Conservation (phyloP, 2,797 vertebrate genomes). For the Phalanger gymnotis region DNA sequence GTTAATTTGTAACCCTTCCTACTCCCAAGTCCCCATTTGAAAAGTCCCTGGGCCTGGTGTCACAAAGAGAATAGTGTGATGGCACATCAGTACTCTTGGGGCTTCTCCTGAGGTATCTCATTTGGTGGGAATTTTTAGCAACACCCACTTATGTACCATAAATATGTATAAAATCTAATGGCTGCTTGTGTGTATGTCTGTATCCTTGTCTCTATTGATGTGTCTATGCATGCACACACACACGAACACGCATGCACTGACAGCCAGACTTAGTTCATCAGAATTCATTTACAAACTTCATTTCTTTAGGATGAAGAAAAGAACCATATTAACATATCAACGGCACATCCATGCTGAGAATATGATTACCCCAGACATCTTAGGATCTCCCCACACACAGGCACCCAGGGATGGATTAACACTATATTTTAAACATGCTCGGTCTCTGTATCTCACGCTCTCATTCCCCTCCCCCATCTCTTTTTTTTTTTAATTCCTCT, state of each 20-base stretch:
- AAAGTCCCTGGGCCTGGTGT: conserved; percentile 49
- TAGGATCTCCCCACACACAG: conserved; percentile 68
- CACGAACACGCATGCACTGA: conserved; percentile 38
- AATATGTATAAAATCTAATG: conserved; percentile 79
- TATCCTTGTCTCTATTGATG: neutral
- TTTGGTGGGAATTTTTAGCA: conserved; percentile 69
- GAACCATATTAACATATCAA: conserved; percentile 87
- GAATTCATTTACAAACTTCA: conserved; percentile 84
- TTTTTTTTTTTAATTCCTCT: conserved; percentile 71
- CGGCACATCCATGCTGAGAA: conserved; percentile 84
- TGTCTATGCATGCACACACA: conserved; percentile 43
- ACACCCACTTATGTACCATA: conserved; percentile 68
- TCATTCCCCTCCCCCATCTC: conserved; percentile 55
- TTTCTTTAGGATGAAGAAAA: conserved; percentile 84
- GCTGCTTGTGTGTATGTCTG: neutral
- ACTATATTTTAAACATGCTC: conserved; percentile 74
- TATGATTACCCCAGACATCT: conserved; percentile 82
- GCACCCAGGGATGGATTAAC: conserved; percentile 56
- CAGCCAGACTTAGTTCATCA: conserved; percentile 77
- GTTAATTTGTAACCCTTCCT: conserved; percentile 51
- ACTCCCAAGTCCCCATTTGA: conserved; percentile 27
- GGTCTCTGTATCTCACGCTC: conserved; percentile 55
- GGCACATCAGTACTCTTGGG: conserved; percentile 71
- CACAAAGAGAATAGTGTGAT: conserved; percentile 52
- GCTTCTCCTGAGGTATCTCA: conserved; percentile 68